Percentiles rank a stretch among this genome's conserved stretches.
These are phyloP conservation scores for Zygothrica quintamaculata DNA, from an alignment of 2,888 invertebrate genomes.

Conservation along the genomic window DNA sequence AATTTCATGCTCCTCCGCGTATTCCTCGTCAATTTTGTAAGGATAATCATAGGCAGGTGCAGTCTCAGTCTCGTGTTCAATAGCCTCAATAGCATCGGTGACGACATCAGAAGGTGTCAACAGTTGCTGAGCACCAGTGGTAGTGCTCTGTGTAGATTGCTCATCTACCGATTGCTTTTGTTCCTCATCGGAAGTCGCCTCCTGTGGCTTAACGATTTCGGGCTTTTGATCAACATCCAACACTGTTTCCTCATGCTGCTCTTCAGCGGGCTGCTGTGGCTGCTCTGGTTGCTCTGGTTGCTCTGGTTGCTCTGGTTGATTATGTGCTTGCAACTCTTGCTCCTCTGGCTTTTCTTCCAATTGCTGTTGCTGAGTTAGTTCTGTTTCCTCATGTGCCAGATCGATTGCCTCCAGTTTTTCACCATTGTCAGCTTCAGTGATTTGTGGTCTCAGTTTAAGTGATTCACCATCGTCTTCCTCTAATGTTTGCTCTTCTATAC, in stretches of 20 bases:
- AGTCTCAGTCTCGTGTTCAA: conserved; percentile 52
- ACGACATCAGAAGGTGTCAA: conserved; percentile 63
- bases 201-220: neutral
- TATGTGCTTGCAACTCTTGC: conserved; percentile 11
- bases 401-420: conserved; percentile 55
- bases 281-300: conserved; percentile 11
- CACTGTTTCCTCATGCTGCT: conserved; percentile 15
- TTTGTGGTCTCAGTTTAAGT: conserved; percentile 47
- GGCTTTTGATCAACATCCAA: conserved; percentile 4
- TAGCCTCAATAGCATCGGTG: conserved; percentile 48
- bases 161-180: conserved; percentile 8
- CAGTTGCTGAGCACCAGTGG: conserved; percentile 62
- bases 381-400: conserved; percentile 66
- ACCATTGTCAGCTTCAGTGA: conserved; percentile 46
- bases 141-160: conserved; percentile 19
- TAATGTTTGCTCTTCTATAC: conserved; percentile 66
- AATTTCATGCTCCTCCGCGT: conserved; percentile 66
- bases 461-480: conserved; percentile 79
- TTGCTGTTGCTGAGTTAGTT: conserved; percentile 55
- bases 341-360: conserved; percentile 15
- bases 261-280: conserved; percentile 8
- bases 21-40: conserved; percentile 82
- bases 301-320: conserved; percentile 10
- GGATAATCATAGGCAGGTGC: conserved; percentile 80
- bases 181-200: neutral